Evolutionary conservation across 2,113 vertebrate species (phyloP).

Genomic region (Gymnocephalus cernua): DNA sequence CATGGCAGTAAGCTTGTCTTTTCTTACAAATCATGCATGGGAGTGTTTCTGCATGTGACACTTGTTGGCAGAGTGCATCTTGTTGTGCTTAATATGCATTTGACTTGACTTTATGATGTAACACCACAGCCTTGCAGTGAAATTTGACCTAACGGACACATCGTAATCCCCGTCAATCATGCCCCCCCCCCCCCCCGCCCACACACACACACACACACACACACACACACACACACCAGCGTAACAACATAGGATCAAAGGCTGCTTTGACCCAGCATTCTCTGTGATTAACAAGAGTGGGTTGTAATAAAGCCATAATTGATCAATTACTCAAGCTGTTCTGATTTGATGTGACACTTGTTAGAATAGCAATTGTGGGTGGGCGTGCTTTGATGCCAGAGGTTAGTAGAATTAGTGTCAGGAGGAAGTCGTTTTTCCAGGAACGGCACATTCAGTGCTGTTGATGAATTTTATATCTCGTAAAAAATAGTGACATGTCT

Average conservation of each 20-base stretch:
- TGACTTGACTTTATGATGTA: background rate
- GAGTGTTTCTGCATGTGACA: background rate
- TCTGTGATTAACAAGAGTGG: conserved; percentile 26
- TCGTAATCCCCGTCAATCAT: conserved; percentile 23
- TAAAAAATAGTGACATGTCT: background rate
- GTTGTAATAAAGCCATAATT: conserved; percentile 42
- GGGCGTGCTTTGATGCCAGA: background rate
- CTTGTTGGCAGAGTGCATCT: background rate
- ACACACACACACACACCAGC: too few relatives aligned
- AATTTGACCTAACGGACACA: background rate
- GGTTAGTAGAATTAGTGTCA: conserved; percentile 42
- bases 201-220: too few relatives aligned
- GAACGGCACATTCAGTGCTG: background rate
- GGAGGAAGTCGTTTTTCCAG: background rate
- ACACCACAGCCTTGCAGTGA: background rate
- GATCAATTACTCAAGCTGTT: conserved; percentile 53
- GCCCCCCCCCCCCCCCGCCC: background rate
- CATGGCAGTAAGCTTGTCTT: background rate
- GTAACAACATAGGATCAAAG: conserved; percentile 19
- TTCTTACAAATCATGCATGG: background rate
- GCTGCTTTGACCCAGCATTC: conserved; percentile 21
- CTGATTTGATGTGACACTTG: conserved; percentile 33
- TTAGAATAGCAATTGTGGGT: conserved; percentile 6
- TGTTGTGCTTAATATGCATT: background rate
- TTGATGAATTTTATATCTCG: background rate